Evolutionary conservation across 2,113 vertebrate species (phyloP), one percentile per base, ranked within the genome.

Genomic region (Dolichallabes microphthalmus): DNA sequence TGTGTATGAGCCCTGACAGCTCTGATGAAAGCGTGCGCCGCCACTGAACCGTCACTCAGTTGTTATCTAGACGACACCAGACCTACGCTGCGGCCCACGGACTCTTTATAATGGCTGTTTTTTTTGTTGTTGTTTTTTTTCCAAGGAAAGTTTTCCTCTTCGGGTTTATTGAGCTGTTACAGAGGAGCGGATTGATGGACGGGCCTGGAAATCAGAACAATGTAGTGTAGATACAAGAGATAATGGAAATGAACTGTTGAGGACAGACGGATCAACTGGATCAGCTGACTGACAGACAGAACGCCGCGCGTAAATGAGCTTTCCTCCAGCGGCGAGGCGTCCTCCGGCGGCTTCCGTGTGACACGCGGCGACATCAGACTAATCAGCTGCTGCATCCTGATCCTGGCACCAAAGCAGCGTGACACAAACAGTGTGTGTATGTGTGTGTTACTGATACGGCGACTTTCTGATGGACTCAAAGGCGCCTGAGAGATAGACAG

Each of bases 311-410:
- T 77, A 60, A 85, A 77, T 77, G 63, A 82, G 78, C 64, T 61
- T 61, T 57, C 74, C 87, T 80, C 71, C 45, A n/a, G 52, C 55
- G 39, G 73, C 45, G 74, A 39, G 14, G n/a, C 58, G 58, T 80
- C 77, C 64, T 81, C 69, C 19, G 82, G 55, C 74, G 45, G 79
- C 69, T 30, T 87, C 55, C 79, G 75, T 79, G 63, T 83, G 87
- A 88, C 87, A 79, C 19, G 22, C 87, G 58, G 80, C 50, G 66
- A 80, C 84, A 80, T 83, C 87, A 86, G 81, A 57, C 84, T 88
- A 88, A 87, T 89, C 88, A 86, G 80, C 83, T 81, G 83, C 86
- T 73, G 80, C 66, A 85, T 76, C 83, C 68, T 83, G 76, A 82
- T 84, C 27, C 60, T 61, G 53, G 80, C 86, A 74, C 86, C 52